Evolutionary conservation across 2,113 vertebrate species (phyloP).

Genomic region (Sinocyclocheilus anophthalmus): DNA sequence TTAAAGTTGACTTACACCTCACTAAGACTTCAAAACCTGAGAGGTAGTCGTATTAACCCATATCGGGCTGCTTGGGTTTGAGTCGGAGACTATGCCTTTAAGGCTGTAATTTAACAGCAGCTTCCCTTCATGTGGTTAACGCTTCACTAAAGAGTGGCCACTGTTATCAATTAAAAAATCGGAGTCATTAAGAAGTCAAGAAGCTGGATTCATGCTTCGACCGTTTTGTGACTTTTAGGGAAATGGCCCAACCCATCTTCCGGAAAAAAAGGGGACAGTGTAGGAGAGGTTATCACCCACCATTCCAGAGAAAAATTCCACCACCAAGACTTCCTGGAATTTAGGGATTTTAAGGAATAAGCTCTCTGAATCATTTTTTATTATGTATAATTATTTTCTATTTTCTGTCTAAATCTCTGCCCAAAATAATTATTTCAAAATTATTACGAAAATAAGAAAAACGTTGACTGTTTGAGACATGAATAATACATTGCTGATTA

Average conservation of each 20-base stretch:
- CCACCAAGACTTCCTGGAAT: conserved; percentile 45
- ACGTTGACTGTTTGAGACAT: conserved; percentile 14
- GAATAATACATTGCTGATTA: conserved; percentile 16
- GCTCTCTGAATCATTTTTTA: neutral
- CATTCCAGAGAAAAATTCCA: conserved; percentile 15
- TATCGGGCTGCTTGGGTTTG: conserved; percentile 62
- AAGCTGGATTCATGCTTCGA: conserved; percentile 68
- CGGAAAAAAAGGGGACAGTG: conserved; percentile 66
- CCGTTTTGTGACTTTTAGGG: conserved; percentile 55
- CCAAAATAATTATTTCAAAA: neutral
- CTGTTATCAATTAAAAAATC: conserved; percentile 76
- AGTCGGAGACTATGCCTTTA: conserved; percentile 65
- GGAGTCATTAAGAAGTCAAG: conserved; percentile 66
- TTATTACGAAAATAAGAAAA: neutral
- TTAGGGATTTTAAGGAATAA: conserved; percentile 47
- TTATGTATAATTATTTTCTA: neutral
- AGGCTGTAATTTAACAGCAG: conserved; percentile 65
- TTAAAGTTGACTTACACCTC: conserved; percentile 32
- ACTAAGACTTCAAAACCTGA: conserved; percentile 60
- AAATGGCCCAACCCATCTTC: conserved; percentile 75
- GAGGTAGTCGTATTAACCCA: conserved; percentile 49
- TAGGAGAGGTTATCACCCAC: conserved; percentile 65
- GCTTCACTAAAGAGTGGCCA: conserved; percentile 61
- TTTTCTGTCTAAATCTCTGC: neutral
- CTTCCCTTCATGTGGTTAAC: conserved; percentile 75